A percentile compares a stretch with the other conserved stretches of the same genome.
Conservation (phyloP, 2,113 vertebrate genomes). For the Ciconia boyciana region DNA sequence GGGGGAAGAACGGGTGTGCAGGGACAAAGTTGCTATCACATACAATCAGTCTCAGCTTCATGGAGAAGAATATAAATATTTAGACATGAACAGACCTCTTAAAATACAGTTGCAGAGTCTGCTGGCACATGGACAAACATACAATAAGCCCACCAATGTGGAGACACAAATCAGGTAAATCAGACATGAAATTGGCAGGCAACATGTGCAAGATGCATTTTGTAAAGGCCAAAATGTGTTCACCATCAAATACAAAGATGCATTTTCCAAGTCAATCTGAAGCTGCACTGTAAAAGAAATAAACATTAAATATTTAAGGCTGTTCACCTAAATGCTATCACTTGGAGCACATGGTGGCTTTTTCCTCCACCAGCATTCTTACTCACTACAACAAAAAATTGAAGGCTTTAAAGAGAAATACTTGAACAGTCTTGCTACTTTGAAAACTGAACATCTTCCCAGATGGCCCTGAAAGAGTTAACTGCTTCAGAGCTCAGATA, state of each 20-base stretch:
- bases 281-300: neutral
- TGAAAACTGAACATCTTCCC: constrained; percentile 19
- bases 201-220: neutral
- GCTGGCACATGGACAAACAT: constrained; percentile 48
- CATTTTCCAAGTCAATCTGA: constrained; percentile 37
- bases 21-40: constrained; percentile 3
- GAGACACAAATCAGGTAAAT: constrained; percentile 64
- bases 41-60: constrained; percentile 34
- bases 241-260: neutral
- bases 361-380: constrained; percentile 19
- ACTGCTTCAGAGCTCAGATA: constrained; percentile 58
- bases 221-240: constrained; percentile 45
- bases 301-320: constrained; percentile 45
- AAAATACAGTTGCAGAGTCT: constrained; percentile 63
- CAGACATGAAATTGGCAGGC: constrained; percentile 57
- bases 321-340: constrained; percentile 31
- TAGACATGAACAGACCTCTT: constrained; percentile 56
- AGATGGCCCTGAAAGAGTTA: constrained; percentile 69
- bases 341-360: constrained; percentile 24
- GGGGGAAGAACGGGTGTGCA: neutral
- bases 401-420: constrained; percentile 53
- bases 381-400: neutral
- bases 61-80: constrained; percentile 56
- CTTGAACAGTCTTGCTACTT: neutral
- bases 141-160: constrained; percentile 57